Evolutionary conservation across 2,113 vertebrate genomes (phyloP), one percentile per base, ranked within the genome.

Genomic region (Tragelaphus scriptus): DNA sequence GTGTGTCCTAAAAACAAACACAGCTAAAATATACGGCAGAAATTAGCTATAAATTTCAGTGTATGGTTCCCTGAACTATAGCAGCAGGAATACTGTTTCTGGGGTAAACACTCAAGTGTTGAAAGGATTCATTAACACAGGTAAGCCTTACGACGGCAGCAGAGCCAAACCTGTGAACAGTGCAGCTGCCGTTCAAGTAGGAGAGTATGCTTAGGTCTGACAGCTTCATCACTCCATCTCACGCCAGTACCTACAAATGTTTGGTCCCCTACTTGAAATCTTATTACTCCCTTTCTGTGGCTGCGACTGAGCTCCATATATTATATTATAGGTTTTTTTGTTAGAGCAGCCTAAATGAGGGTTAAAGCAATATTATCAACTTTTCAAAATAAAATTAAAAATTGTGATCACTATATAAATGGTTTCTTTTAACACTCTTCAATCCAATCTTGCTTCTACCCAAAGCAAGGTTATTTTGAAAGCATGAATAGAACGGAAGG

Each of bases 1-100:
- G 95, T 47, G 79, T 96, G 63, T 96, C 49, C 96, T 98, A 98
- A 97, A 98, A 97, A 80, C 77, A 96, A 98, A 96, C 71, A 63
- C 94, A 97, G 92, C 91, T 86, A 97, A 94, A 98, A 88, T 68
- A 81, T 56, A 92, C n/a, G 10, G 13, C 0, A 93, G 3, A 92
- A 32, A 25, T 90, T 88, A 32, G 32, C 98, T 2, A 28, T 96
- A 97, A 98, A 97, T 98, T 97, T 91, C 16, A 15, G 61, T 6
- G 59, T 12, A 53, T 92, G 77, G 55, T 53, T 97, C 91, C 61
- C 95, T 94, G 58, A 96, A 44, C 80, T 4, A 9, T 0, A 0
- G 94, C 6, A 4, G 68, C 85, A 53, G 75, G 44, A 97, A 49
- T 47, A 85, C 75, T 0, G 0, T 15, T 59, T 90, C 90, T 7